Evolutionary conservation across 2,113 vertebrate species (phyloP).

Genomic region (Hiodon tergisus): DNA sequence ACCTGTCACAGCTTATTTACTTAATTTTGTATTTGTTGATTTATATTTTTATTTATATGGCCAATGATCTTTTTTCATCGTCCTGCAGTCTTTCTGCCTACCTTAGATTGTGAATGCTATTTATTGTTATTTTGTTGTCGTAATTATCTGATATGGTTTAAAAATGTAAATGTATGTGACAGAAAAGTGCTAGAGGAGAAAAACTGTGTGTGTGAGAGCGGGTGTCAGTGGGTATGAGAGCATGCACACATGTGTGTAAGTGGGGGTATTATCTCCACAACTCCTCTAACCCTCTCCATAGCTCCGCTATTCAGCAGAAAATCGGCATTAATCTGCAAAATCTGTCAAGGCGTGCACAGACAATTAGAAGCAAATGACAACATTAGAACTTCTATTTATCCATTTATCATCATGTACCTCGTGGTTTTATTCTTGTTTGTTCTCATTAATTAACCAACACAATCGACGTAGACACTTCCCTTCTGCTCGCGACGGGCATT

Average conservation of each 20-base stretch:
- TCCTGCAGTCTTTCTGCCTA: background rate
- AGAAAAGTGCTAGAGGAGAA: too few relatives aligned
- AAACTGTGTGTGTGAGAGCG: too few relatives aligned
- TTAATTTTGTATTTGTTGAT: too few relatives aligned
- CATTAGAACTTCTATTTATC: background rate
- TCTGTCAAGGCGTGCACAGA: background rate
- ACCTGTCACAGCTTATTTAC: background rate
- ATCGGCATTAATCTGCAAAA: background rate
- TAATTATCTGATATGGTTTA: too few relatives aligned
- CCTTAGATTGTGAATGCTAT: background rate
- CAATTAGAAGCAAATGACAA: background rate
- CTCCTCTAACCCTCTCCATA: background rate
- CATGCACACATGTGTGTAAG: too few relatives aligned
- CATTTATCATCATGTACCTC: background rate
- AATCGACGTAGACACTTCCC: too few relatives aligned
- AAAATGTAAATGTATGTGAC: too few relatives aligned
- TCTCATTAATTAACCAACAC: background rate
- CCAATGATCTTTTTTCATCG: background rate
- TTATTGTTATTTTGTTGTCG: background rate
- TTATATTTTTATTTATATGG: background rate
- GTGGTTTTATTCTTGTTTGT: background rate
- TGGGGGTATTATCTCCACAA: too few relatives aligned
- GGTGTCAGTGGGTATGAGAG: too few relatives aligned
- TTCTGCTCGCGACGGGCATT: too few relatives aligned
- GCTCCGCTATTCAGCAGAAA: background rate